phyloP scores from a whole-genome alignment of 1,140 invertebrate genomes.

The Drosophila auraria region DNA sequence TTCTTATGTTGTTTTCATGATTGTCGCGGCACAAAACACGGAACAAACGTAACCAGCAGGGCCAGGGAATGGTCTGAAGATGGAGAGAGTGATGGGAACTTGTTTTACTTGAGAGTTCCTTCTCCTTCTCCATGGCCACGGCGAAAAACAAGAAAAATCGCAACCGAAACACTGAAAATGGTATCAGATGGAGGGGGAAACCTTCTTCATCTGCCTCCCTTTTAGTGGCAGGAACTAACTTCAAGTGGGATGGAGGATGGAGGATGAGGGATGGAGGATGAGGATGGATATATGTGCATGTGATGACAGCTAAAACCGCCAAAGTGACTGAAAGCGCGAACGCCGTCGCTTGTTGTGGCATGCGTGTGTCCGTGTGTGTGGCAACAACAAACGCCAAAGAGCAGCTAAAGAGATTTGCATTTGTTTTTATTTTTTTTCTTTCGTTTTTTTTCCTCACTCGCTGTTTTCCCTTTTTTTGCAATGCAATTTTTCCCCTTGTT shows the following conservation, averaged over 20 bases:
- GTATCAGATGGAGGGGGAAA: background rate
- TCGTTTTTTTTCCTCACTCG: slow-evolving; percentile 1
- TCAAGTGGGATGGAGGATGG: background rate
- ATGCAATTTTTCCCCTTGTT: background rate
- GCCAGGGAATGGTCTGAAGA: background rate
- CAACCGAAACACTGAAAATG: slow-evolving; percentile 23
- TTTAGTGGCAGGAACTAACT: slow-evolving; percentile 23
- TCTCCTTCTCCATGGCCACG: slow-evolving; percentile 16
- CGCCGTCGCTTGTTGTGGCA: slow-evolving; percentile 48
- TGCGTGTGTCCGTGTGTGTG: slow-evolving; percentile 28
- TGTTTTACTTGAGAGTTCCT: slow-evolving; percentile 42
- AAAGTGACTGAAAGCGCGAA: slow-evolving; percentile 77
- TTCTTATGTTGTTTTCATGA: slow-evolving; percentile 23
- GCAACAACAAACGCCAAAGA: slow-evolving; percentile 54
- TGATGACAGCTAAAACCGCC: slow-evolving; percentile 74
- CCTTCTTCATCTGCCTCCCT: background rate
- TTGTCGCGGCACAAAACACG: slow-evolving; percentile 37
- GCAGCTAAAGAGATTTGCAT: slow-evolving; percentile 78
- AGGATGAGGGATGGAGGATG: no score
- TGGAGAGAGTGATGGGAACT: slow-evolving; percentile 22
- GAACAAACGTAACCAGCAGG: slow-evolving; percentile 18
- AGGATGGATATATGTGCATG: slow-evolving; percentile 21
- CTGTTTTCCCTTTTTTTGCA: background rate
- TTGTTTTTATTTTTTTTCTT: slow-evolving; percentile 36
- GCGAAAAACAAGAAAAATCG: slow-evolving; percentile 17